phyloP scores from a whole-genome alignment of 2,797 vertebrate genomes.

The Muscicapa comitata region DNA sequence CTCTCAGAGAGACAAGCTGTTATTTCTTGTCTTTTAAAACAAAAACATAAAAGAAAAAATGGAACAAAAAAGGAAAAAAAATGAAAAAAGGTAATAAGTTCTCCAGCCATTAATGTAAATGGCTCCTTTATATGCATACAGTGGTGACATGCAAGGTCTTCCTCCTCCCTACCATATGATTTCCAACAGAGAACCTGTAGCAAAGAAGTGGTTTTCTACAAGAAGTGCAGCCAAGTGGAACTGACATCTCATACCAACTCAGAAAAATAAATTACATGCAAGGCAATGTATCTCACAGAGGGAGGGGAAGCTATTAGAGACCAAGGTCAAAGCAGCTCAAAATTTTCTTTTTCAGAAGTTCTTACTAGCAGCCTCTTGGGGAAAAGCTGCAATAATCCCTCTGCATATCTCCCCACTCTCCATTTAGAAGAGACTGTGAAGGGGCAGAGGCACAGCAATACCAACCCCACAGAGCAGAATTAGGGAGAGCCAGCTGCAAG shows the following conservation, averaged over 20 bases:
- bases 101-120: slow-evolving; percentile 13
- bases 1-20: slow-evolving; percentile 68
- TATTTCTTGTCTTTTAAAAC: slow-evolving; percentile 72
- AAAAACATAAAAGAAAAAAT: slow-evolving; percentile 48
- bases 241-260: not conserved
- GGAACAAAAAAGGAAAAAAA: not conserved
- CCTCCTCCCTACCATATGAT: not conserved
- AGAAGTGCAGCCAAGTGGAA: not conserved
- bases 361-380: not conserved
- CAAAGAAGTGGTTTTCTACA: not conserved
- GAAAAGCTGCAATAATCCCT: not conserved
- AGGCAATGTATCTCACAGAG: not conserved
- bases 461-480: not conserved
- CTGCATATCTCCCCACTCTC: not conserved
- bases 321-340: not conserved
- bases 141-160: not conserved
- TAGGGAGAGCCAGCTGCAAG: not conserved
- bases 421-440: not conserved
- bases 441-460: not conserved
- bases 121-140: not conserved
- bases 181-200: not conserved
- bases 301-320: not conserved
- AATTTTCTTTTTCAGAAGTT: not conserved
- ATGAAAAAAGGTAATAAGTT: not conserved
- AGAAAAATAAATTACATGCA: slow-evolving; percentile 12